Base-by-base conservation (phyloP, 2,888 invertebrate species). In the Hypena proboscidalis region DNA sequence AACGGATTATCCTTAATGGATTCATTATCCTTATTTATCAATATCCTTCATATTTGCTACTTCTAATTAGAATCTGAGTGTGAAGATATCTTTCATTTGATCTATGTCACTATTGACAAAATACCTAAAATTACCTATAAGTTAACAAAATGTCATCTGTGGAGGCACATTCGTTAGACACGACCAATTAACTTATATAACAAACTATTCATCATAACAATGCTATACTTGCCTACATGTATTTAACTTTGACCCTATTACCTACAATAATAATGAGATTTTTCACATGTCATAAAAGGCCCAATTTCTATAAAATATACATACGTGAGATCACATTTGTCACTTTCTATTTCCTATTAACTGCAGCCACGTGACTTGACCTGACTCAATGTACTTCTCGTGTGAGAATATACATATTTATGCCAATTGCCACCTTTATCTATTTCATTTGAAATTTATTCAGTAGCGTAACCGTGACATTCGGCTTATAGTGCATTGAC, bases 321-420 rank as follows among this genome's bases (percentile, higher is more conserved):
- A 5, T 17, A 15, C 3, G 0, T 20, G n/a, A 27, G 13, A 35
- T 17, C 15, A 6, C 27, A 36, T 36, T 8, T 11, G 20, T 29
- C 29, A 37, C 29, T 37, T 37, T 37, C 36, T 37, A 37, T 37
- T 37, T 37, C 29, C 10, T 7, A 21, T 14, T 14, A 21, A 29
- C 9, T 29, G 11, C 7, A 27, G 14, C 29, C 20, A 19, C 2
- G 8, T n/a, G 8, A 30, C 40, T 43, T 54, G 48, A 48, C 55
- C 54, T 44, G 40, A 20, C 34, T 53, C 34, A 39, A 37, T 43
- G 15, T 8, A n/a, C 9, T 14, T 25, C 23, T 25, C 10, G 5
- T 15, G 10, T n/a, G 7, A 26, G 25, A 22, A 25, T 9, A 39
- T n/a, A n/a, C n/a, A n/a, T 11, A 11, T 25, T 19, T 20, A 25